A percentile compares a stretch with the other conserved stretches of the same genome.
Conservation (phyloP, 2,113 vertebrate species). For the Tonatia bakeri region DNA sequence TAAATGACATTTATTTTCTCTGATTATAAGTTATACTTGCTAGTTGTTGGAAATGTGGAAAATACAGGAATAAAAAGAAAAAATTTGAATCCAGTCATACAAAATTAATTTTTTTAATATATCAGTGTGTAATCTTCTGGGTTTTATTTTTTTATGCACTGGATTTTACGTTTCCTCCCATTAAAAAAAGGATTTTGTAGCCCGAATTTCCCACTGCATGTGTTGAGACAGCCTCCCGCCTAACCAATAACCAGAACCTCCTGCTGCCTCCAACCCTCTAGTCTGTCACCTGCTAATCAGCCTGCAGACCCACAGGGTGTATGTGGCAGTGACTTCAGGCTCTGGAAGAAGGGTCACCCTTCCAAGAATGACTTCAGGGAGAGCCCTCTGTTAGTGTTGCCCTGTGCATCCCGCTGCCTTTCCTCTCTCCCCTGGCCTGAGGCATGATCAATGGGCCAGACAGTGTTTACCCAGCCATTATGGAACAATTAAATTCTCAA, state of each 20-base stretch:
- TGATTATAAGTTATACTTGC: background rate
- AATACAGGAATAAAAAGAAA: slow-evolving; percentile 8
- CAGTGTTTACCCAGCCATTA: slow-evolving; percentile 64
- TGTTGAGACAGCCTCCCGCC: background rate
- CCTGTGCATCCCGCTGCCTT: background rate
- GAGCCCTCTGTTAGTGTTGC: background rate
- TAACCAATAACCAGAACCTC: background rate
- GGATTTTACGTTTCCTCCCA: background rate
- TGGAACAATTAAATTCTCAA: slow-evolving; percentile 68
- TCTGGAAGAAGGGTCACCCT: background rate
- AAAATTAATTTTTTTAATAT: background rate
- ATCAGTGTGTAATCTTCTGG: background rate
- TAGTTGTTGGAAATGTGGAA: slow-evolving; percentile 23
- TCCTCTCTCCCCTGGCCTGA: background rate
- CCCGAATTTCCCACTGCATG: background rate
- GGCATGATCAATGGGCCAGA: slow-evolving; percentile 54
- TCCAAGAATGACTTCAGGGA: background rate
- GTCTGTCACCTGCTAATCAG: background rate
- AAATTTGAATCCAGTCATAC: background rate
- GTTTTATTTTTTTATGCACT: background rate
- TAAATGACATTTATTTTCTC: slow-evolving; percentile 28
- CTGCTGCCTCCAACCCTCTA: background rate
- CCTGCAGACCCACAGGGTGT: background rate
- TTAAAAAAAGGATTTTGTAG: background rate
- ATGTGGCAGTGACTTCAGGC: background rate